Evolutionary conservation across 2,888 invertebrate species (phyloP).

Genomic region (Schrankia costaestrigalis): DNA sequence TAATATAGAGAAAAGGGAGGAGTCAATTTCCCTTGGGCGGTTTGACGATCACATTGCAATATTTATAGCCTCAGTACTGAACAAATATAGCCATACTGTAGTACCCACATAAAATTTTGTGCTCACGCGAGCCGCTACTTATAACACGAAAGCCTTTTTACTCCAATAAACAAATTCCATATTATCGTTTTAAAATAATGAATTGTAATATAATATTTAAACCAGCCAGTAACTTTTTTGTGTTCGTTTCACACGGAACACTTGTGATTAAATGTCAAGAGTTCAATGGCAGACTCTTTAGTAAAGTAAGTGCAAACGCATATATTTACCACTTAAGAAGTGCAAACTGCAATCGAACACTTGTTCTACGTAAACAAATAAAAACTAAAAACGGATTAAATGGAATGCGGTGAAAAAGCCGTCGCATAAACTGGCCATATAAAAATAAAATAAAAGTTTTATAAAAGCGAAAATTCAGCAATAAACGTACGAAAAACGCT

Average conservation of each 20-base stretch:
- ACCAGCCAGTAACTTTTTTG: slow-evolving; percentile 10
- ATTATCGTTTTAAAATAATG: too few relatives aligned
- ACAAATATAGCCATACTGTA: slow-evolving; percentile 31
- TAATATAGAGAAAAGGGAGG: slow-evolving; percentile 34
- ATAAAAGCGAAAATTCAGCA: slow-evolving; percentile 42
- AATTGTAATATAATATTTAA: too few relatives aligned
- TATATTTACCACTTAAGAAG: slow-evolving; percentile 24
- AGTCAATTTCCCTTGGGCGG: slow-evolving; percentile 51
- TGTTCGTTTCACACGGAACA: slow-evolving; percentile 18
- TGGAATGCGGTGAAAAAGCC: slow-evolving; percentile 33
- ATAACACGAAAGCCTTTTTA: slow-evolving; percentile 38
- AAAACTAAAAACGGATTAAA: slow-evolving; percentile 33
- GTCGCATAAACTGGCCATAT: slow-evolving; percentile 42
- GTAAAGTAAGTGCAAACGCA: slow-evolving; percentile 11
- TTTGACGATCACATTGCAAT: slow-evolving; percentile 46
- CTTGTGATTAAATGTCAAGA: slow-evolving; percentile 25
- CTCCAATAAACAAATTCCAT: too few relatives aligned
- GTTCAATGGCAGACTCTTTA: slow-evolving; percentile 24
- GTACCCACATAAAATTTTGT: slow-evolving; percentile 29
- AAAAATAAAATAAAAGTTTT: slow-evolving; percentile 32
- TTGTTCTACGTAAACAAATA: slow-evolving; percentile 22
- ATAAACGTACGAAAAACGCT: slow-evolving; percentile 48
- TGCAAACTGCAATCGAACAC: slow-evolving; percentile 29
- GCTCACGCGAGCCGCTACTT: slow-evolving; percentile 45
- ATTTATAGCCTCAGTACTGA: slow-evolving; percentile 43